phyloP scores from a whole-genome alignment of 2,888 invertebrate genomes.

The Meliscaeva auricollis region DNA sequence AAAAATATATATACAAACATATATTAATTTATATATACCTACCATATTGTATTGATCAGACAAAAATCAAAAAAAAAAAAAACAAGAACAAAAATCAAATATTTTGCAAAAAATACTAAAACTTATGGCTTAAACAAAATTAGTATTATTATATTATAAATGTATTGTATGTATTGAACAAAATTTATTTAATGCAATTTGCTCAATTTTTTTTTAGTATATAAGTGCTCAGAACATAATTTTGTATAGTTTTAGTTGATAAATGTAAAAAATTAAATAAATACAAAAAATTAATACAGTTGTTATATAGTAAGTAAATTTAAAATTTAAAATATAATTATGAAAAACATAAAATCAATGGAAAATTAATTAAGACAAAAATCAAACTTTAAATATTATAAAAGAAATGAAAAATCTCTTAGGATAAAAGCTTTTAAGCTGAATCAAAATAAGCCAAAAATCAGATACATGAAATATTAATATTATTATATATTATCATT shows the following conservation, averaged over 20 bases:
- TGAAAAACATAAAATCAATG: constrained; percentile 57
- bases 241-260: constrained; percentile 58
- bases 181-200: constrained; percentile 51
- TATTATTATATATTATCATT: constrained; percentile 28
- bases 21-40: constrained; percentile 60
- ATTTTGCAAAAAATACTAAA: constrained; percentile 58
- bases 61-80: constrained; percentile 16
- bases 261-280: constrained; percentile 33
- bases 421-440: constrained; percentile 27
- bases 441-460: constrained; percentile 32
- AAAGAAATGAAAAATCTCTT: constrained; percentile 4
- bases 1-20: constrained; percentile 55
- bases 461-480: constrained; percentile 21
- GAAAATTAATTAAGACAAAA: constrained; percentile 48
- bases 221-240: constrained; percentile 42
- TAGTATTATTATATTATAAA: constrained; percentile 27
- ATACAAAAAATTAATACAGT: constrained; percentile 49
- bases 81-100: constrained; percentile 63
- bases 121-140: constrained; percentile 63
- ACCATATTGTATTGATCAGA: constrained; percentile 57
- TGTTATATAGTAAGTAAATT: constrained; percentile 75
- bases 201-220: constrained; percentile 66
- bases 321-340: constrained; percentile 13
- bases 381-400: constrained; percentile 38
- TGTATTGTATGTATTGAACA: constrained; percentile 40